These are phyloP conservation scores for Megaleporinus macrocephalus DNA, from an alignment of 2,113 vertebrate species.

Conservation along the genomic window DNA sequence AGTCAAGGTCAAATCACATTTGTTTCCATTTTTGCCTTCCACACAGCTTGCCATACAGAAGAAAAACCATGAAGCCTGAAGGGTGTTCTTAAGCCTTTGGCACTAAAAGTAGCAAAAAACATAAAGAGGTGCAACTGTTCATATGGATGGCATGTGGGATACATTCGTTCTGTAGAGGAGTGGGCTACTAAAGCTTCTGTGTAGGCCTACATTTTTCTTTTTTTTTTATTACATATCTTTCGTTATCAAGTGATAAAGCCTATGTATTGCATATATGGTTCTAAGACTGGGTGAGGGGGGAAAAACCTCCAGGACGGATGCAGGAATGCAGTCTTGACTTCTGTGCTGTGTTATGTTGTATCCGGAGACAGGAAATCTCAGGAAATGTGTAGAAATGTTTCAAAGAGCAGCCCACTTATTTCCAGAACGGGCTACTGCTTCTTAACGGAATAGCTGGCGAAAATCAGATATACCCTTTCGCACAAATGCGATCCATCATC, in stretches of 20 bases:
- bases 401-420: neutral
- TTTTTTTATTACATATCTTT: neutral
- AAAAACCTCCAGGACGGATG: conserved; percentile 27
- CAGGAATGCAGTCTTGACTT: conserved; percentile 8
- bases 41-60: conserved; percentile 50
- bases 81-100: conserved; percentile 44
- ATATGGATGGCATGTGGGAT: conserved; percentile 39
- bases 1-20: conserved; percentile 10
- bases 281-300: conserved; percentile 24
- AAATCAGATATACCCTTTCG: no score
- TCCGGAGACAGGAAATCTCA: conserved; percentile 17
- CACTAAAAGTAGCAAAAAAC: conserved; percentile 45
- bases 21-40: conserved; percentile 40
- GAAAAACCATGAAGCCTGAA: conserved; percentile 36
- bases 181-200: conserved; percentile 43
- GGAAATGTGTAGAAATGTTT: conserved; percentile 5
- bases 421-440: conserved; percentile 6
- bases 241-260: conserved; percentile 47
- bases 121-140: conserved; percentile 26
- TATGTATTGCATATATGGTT: conserved; percentile 55
- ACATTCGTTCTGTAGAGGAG: conserved; percentile 49
- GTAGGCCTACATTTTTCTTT: conserved; percentile 35
- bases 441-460: neutral
- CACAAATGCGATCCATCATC: no score
- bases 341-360: conserved; percentile 23